phyloP scores from a whole-genome alignment of 2,888 invertebrate genomes.

The Thalpophila matura region DNA sequence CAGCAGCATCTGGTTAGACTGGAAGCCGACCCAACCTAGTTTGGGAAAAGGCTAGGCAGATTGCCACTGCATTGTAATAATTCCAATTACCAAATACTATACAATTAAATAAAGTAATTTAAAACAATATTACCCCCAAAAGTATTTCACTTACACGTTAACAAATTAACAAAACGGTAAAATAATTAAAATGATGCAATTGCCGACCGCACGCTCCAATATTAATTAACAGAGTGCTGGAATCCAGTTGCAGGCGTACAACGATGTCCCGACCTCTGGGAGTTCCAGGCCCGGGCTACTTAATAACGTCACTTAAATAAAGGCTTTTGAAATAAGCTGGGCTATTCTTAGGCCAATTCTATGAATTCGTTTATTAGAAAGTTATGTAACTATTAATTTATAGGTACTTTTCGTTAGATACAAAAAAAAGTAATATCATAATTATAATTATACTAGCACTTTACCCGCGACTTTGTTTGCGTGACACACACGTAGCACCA shows the following conservation, averaged over 20 bases:
- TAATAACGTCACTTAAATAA: conserved; percentile 48
- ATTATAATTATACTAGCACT: too few relatives aligned
- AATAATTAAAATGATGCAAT: conserved; percentile 44
- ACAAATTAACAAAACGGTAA: conserved; percentile 28
- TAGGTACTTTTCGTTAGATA: too few relatives aligned
- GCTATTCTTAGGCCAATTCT: neutral
- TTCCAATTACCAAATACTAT: conserved; percentile 6
- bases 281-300: conserved; percentile 12
- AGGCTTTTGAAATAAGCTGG: conserved; percentile 25
- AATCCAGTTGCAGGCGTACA: conserved; percentile 20
- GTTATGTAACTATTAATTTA: too few relatives aligned
- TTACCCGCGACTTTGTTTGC: too few relatives aligned
- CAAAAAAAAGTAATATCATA: too few relatives aligned
- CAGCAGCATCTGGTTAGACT: too few relatives aligned
- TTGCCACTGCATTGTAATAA: neutral
- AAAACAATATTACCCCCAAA: conserved; percentile 12
- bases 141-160: conserved; percentile 8
- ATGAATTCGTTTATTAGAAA: neutral
- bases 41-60: too few relatives aligned
- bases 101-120: conserved; percentile 7
- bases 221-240: conserved; percentile 47
- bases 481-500: too few relatives aligned
- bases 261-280: neutral
- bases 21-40: too few relatives aligned
- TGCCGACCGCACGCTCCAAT: conserved; percentile 37